These are phyloP conservation scores for Omphaloscelis lunosa DNA, from an alignment of 2,888 invertebrate genomes.

Conservation along the genomic window DNA sequence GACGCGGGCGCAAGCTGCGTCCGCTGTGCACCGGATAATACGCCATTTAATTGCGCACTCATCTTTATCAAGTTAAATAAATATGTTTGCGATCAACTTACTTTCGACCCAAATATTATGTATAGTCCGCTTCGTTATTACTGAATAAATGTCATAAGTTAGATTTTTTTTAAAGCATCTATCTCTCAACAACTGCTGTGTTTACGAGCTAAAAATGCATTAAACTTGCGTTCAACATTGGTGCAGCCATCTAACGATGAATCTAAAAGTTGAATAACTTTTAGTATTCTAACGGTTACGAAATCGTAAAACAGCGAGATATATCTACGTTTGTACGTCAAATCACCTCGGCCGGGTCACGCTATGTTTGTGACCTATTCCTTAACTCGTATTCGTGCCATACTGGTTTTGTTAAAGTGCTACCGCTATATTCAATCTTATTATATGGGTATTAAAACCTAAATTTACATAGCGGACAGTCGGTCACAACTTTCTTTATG, in stretches of 20 bases:
- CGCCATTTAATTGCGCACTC: constrained; percentile 68
- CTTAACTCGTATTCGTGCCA: constrained; percentile 81
- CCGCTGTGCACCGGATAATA: constrained; percentile 77
- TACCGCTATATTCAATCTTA: constrained; percentile 74
- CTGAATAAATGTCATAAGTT: not conserved
- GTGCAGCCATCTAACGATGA: constrained; percentile 8
- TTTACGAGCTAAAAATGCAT: constrained; percentile 11
- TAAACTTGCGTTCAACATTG: not conserved
- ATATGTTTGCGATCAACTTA: constrained; percentile 24
- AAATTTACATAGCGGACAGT: constrained; percentile 67
- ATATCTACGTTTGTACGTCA: constrained; percentile 75
- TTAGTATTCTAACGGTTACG: constrained; percentile 70
- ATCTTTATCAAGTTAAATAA: constrained; percentile 62
- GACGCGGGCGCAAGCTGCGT: constrained; percentile 81
- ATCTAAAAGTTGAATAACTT: constrained; percentile 48
- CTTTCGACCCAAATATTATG: constrained; percentile 15
- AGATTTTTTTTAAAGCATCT: not conserved
- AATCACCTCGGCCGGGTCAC: constrained; percentile 80
- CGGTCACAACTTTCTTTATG: constrained; percentile 78
- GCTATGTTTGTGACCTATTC: constrained; percentile 85
- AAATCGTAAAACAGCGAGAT: constrained; percentile 76
- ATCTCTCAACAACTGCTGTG: not conserved
- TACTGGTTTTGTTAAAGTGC: constrained; percentile 83
- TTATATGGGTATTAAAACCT: constrained; percentile 64
- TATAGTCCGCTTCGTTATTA: not conserved